Evolutionary conservation across 35 echinoderm and acorn worm genomes (phyloP).

Genomic region (Chiridota heheva): DNA sequence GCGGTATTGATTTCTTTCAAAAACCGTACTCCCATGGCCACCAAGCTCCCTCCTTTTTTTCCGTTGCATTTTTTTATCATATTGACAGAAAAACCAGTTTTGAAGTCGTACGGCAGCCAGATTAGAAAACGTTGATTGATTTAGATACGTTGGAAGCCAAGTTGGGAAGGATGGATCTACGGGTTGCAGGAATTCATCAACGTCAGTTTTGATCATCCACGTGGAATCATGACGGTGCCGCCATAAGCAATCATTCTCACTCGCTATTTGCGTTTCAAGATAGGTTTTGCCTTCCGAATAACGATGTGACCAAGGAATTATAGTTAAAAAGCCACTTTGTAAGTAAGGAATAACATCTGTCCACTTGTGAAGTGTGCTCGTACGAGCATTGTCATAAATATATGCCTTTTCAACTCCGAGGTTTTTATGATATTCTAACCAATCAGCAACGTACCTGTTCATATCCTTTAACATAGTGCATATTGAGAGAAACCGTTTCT

Average conservation of each 20-base stretch:
- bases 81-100: constrained; percentile 65
- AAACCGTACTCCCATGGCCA: constrained; percentile 17
- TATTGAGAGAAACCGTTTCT: constrained; percentile 54
- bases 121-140: neutral
- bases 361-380: constrained; percentile 36
- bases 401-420: constrained; percentile 82
- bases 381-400: constrained; percentile 70
- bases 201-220: constrained; percentile 88
- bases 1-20: constrained; percentile 68
- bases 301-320: constrained; percentile 75
- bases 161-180: constrained; percentile 40
- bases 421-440: constrained; percentile 75
- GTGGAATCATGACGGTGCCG: constrained; percentile 42
- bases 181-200: constrained; percentile 82
- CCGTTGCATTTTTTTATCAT: constrained; percentile 25
- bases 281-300: constrained; percentile 76
- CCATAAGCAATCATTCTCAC: constrained; percentile 84
- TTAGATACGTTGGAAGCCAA: constrained; percentile 30
- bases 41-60: neutral
- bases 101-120: constrained; percentile 60
- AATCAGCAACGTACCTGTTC: constrained; percentile 61
- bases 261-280: constrained; percentile 76
- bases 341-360: constrained; percentile 14
- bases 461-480: constrained; percentile 92
- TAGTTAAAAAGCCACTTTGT: constrained; percentile 68